Percentiles rank a stretch among this genome's conserved stretches.
Conservation (phyloP, 2,113 vertebrate genomes). For the Anolis carolinensis region DNA sequence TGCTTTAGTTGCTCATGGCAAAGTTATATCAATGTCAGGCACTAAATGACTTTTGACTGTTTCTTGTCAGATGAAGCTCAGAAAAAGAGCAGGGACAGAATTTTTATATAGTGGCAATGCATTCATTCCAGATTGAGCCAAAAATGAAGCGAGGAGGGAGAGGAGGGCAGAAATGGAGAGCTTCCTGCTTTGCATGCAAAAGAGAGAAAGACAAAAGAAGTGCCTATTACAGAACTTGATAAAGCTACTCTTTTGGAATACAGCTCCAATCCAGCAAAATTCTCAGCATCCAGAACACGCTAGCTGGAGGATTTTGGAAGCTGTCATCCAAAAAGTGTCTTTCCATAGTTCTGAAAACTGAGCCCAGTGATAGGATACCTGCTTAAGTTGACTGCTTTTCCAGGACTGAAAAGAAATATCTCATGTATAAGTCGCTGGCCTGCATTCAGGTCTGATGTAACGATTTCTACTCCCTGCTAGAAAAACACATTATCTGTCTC, state of each 20-base stretch:
- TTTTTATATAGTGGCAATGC: slow-evolving; percentile 35
- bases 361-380: background rate
- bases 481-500: background rate
- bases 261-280: too few relatives aligned
- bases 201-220: background rate
- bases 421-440: background rate
- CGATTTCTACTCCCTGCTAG: background rate
- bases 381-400: background rate
- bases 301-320: too few relatives aligned
- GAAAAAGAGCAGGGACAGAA: slow-evolving; percentile 48
- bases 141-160: background rate
- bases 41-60: slow-evolving; percentile 77
- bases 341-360: too few relatives aligned
- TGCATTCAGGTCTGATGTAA: background rate
- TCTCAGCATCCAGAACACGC: too few relatives aligned
- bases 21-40: slow-evolving; percentile 86
- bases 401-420: background rate
- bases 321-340: too few relatives aligned
- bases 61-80: slow-evolving; percentile 62
- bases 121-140: slow-evolving; percentile 31
- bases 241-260: too few relatives aligned
- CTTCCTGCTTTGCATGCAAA: background rate
- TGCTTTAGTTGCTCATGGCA: slow-evolving; percentile 81
- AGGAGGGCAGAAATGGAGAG: slow-evolving; percentile 15
- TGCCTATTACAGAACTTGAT: background rate